Evolutionary conservation across 2,888 invertebrate genomes (phyloP), one percentile per base, ranked within the genome.

Genomic region (Patella caerulea): DNA sequence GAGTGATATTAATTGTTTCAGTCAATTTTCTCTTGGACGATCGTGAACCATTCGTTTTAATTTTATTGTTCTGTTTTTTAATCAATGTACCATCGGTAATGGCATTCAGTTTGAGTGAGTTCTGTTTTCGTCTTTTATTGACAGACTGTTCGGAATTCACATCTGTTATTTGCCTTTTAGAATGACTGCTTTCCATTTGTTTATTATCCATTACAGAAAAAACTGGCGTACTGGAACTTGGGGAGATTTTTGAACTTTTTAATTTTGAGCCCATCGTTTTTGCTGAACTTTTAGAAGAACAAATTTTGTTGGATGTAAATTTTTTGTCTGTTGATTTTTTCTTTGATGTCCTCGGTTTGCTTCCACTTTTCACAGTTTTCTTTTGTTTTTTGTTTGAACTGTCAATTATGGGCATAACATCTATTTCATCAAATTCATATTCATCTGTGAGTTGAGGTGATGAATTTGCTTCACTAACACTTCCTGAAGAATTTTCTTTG

Each of bases 401-500:
- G 56, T 55, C 59, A 72, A 45, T 53, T 4, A 45, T 55, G 11
- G 76, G 45, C n/a, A 19, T 29, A 5, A 24, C 56, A 56, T 76
- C 76, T 45, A 72, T 34, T 56, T 76, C 76, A 55, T 72, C 72
- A 72, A 76, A 76, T 52, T 76, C 71, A 45, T 76, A 76, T 70
- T 56, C 71, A 70, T 76, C 76, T 17, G 71, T 72, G 29, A 45
- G 55, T 7, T 55, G 29, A 15, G 72, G n/a, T 2, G 71, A 55
- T 17, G 29, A 19, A 71, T 52, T 75, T n/a, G 54, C 45, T 29
- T 55, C 55, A 29, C 59, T 34, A 52, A 45, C 52, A 69, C 74
- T 74, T 17, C 52, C 53, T 45, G 76, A 72, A 3, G 76, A 65
- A 65, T 65, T 76, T 52, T 76, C 76, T 14, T 55, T 59, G 45